A percentile compares a stretch with the other conserved stretches of the same genome.
These are phyloP conservation scores for Hirudinaria manillensis DNA, from an alignment of 2,888 invertebrate genomes.

Conservation along the genomic window DNA sequence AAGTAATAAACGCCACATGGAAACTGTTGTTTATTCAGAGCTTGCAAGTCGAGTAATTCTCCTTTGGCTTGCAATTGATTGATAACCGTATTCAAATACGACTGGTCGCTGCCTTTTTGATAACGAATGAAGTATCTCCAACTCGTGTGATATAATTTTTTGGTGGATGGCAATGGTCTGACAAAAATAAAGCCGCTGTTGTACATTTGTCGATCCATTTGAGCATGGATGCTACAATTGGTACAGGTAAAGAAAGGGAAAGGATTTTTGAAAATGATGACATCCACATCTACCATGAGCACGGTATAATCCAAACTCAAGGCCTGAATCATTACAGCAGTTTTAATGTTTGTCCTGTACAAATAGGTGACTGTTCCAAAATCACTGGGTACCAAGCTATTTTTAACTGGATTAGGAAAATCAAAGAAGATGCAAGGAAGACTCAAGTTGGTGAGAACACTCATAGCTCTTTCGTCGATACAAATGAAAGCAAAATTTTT, in stretches of 20 bases:
- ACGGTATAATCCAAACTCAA: slow-evolving; percentile 33
- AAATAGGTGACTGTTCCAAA: slow-evolving; percentile 35
- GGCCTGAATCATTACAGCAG: slow-evolving; percentile 36
- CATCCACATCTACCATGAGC: slow-evolving; percentile 38
- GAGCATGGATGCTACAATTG: slow-evolving; percentile 39
- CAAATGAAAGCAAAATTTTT: slow-evolving; percentile 36
- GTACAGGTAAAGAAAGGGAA: slow-evolving; percentile 35
- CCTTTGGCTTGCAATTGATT: slow-evolving; percentile 11
- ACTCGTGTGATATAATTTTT: slow-evolving; percentile 33
- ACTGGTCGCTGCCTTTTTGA: slow-evolving; percentile 36
- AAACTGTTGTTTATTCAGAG: slow-evolving; percentile 33
- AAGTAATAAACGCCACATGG: slow-evolving; percentile 39
- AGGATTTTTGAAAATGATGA: slow-evolving; percentile 38
- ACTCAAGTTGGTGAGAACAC: not conserved
- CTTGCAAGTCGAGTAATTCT: slow-evolving; percentile 23
- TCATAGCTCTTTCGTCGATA: slow-evolving; percentile 26
- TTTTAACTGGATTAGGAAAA: slow-evolving; percentile 2
- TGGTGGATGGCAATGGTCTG: slow-evolving; percentile 27
- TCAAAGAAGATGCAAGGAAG: slow-evolving; percentile 21
- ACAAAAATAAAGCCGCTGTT: slow-evolving; percentile 40
- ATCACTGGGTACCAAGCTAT: slow-evolving; percentile 18
- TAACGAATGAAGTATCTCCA: slow-evolving; percentile 35
- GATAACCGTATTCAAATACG: slow-evolving; percentile 37
- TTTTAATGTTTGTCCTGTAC: slow-evolving; percentile 38
- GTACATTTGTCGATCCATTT: slow-evolving; percentile 35